Percentiles rank a stretch among this genome's conserved stretches.
Evolutionary conservation across 2,113 vertebrate species (phyloP).

Genomic region (Eubucco bourcierii): DNA sequence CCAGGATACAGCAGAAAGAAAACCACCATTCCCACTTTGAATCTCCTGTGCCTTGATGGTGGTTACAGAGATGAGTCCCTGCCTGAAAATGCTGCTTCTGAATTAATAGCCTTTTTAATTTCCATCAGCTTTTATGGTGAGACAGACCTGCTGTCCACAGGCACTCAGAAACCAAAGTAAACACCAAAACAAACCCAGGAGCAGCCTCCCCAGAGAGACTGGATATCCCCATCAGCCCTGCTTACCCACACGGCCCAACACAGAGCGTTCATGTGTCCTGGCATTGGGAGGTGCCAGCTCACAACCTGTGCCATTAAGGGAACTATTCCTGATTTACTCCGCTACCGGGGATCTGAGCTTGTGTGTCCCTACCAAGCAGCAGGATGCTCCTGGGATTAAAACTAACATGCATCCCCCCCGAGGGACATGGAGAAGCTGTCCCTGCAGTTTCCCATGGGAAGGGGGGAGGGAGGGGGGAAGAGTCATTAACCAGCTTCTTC

Average conservation of each 20-base stretch:
- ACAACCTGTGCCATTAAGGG: background rate
- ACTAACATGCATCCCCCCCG: background rate
- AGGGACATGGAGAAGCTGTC: slow-evolving; percentile 26
- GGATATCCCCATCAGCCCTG: background rate
- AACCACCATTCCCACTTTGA: background rate
- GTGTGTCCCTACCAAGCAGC: background rate
- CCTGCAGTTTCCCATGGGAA: slow-evolving; percentile 28
- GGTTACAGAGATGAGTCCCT: background rate
- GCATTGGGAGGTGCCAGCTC: accelerated
- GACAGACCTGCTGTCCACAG: slow-evolving; percentile 6
- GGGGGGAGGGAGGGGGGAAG: background rate
- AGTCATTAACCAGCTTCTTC: background rate
- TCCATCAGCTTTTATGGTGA: background rate
- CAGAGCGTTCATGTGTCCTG: accelerated
- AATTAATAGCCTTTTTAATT: background rate
- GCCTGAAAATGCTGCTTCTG: background rate
- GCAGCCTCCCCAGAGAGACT: background rate
- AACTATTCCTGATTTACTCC: background rate
- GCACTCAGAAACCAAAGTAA: background rate
- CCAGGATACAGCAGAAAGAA: background rate
- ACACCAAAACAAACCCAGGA: background rate
- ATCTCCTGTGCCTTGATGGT: background rate
- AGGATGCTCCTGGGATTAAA: slow-evolving; percentile 2
- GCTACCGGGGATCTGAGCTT: background rate
- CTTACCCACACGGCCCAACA: background rate